Base-by-base conservation (phyloP, 2,113 vertebrate genomes). In the Athene noctua region DNA sequence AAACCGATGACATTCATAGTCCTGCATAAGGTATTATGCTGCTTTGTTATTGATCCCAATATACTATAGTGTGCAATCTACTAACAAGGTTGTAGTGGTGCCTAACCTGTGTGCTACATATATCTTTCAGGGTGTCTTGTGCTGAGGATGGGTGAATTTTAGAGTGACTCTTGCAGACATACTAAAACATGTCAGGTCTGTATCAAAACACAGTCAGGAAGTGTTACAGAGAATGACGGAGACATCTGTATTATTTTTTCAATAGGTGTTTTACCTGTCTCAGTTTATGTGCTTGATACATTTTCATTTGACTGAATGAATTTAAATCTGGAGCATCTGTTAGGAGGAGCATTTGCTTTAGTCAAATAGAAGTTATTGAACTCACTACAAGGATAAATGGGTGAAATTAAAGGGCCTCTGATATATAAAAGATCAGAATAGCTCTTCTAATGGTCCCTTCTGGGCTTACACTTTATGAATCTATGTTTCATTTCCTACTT, bases 401-500 rank as follows among this genome's bases (percentile, higher is more conserved):
- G 63, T 74, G 85, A 95, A 96, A 97, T 97, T 97, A 96, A 95
- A 95, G 90, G 88, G n/a, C 46, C 72, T 90, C 67, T 95, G 82
- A 92, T 94, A 95, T 54, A 80, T 95, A 83, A 92, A 86, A 90
- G 38, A 90, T 86, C 40, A 83, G 92, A 92, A 90, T 67, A 90
- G 63, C 59, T 67, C 32, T 90, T 92, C 59, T 96, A 96, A 96
- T 95, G 67, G 88, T 59, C 72, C 88, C 94, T 96, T 96, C 96
- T 96, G 90, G 96, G 90, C 79, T 93, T 97, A 96, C 79, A 96
- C 82, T 93, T 96, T 96, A 96, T 97, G 96, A 97, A 97, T 96
- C 96, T 94, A 94, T 96, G 95, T 96, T 96, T 96, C 92, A 97
- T 97, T 97, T 97, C 96, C 96, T 96, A 82, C 90, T 93, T 92